Evolutionary conservation across 2,113 vertebrate genomes (phyloP), one percentile per base, ranked within the genome.

Genomic region (Hippocampus zosterae): DNA sequence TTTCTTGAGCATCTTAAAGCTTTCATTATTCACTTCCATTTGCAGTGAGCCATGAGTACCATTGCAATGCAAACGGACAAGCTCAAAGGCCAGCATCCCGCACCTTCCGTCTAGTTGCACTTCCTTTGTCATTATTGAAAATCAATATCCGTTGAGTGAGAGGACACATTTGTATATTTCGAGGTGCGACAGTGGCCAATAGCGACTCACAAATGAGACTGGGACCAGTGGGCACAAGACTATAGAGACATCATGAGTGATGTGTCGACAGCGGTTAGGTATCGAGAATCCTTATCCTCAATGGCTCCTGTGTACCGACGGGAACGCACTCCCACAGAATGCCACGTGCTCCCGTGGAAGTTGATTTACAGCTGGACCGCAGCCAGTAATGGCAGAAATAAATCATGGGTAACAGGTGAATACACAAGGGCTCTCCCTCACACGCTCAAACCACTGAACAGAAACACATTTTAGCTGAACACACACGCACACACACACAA

Each of bases 101-200:
- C 33, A 33, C 75, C 76, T 75, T 83, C 78, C 71, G 64, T 83
- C 78, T 76, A 68, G 63, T 46, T 56, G 50, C 15, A 21, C 69
- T 86, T 85, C 69, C 75, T 69, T 25, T 68, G 70, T 67, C 80
- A 86, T 84, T 86, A 80, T 71, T 77, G 84, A 77, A 83, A 69
- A 87, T 90, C 89, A 80, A 87, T 86, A 70, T 40, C 19, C 56
- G 13, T 44, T n/a, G 12, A 18, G 50, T 11, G 33, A 70, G 53
- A 77, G 76, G 69, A 69, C 48, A 57, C 64, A 68, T 66, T 25
- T 76, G 63, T 74, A 83, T 70, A 76, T 65, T 77, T 57, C 78
- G 57, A 56, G 55, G 60, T 15, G 55, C 9, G 8, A n/a, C 11
- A 12, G 23, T 23, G 61, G 69, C 73, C 81, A 73, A 50, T 68